phyloP scores from a whole-genome alignment of 2,113 vertebrate species.

The Eclectus roratus region DNA sequence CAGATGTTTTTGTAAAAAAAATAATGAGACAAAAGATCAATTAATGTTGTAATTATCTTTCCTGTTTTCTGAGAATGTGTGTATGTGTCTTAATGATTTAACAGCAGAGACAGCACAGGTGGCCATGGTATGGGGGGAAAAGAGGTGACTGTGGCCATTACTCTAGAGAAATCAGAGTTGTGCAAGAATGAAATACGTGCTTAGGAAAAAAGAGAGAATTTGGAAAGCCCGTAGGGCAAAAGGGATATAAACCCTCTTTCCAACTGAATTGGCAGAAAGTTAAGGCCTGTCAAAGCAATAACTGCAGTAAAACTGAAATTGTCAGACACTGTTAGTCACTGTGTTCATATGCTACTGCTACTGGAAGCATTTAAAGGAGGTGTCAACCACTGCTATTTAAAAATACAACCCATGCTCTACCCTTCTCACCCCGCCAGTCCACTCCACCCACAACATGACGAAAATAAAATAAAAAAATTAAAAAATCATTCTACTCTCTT shows the following conservation, averaged over 20 bases:
- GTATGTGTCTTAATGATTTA: neutral
- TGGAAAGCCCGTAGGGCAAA: conserved; percentile 15
- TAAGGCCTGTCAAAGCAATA: conserved; percentile 55
- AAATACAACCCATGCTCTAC: neutral
- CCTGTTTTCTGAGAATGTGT: neutral
- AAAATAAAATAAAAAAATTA: neutral
- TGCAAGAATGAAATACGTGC: neutral
- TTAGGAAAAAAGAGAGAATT: neutral
- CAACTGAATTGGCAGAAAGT: conserved; percentile 48
- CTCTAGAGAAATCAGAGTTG: neutral
- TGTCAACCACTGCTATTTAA: neutral
- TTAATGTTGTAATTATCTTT: neutral
- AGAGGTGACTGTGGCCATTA: neutral
- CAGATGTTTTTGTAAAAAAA: neutral
- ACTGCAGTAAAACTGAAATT: conserved; percentile 37
- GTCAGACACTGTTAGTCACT: conserved; percentile 48
- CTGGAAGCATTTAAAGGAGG: conserved; percentile 39
- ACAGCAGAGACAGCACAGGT: neutral
- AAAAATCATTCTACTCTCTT: neutral
- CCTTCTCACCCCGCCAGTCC: neutral
- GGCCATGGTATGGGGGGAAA: neutral
- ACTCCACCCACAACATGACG: neutral
- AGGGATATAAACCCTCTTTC: conserved; percentile 25
- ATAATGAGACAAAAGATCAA: neutral
- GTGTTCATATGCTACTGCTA: neutral